Base-by-base conservation (phyloP, 2,797 vertebrate species). In the Macroramphosus scolopax region DNA sequence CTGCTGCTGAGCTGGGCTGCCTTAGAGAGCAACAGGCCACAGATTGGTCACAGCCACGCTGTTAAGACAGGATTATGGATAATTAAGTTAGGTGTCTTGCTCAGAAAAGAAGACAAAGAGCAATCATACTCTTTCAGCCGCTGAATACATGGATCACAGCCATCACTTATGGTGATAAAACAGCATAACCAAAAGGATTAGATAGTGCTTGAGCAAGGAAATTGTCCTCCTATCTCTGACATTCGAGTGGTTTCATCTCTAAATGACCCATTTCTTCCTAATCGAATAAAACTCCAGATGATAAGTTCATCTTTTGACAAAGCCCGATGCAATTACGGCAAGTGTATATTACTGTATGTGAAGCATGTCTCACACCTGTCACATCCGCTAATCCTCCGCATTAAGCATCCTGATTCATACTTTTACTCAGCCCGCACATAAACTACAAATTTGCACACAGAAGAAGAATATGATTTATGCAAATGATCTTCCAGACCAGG, bases 11-110 rank as follows among this genome's bases (percentile, higher is more conserved):
- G 81, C 60, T 16, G 40, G 66, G 68, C 74, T 70, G 75, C 75
- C 77, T 51, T 33, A 49, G 57, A 70, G 69, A 66, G 72, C 72
- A 74, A 64, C 77, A 68, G 77, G 81, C 78, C 79, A 63, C 66
- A 30, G 72, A 80, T 83, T 80, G 84, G 88, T 85, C 85, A 88
- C 83, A 63, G 84, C 63, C 61, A 78, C 17, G 71, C 78, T 62
- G 61, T 2, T 48, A 42, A 71, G 78, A 85, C 77, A 82, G 59
- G 82, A 87, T 89, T 86, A 83, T 71, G 76, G 78, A 86, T 85
- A 84, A 88, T 83, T 80, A 82, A 78, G 80, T 81, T 77, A 80
- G 82, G 77, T 80, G 79, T 81, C 79, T 61, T 84, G 81, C 81
- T 66, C 59, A 31, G 73, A 74, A 72, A 63, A 72, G 59, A 72